Base-by-base conservation (phyloP, 2,797 vertebrate genomes). In the Acipenser transmontanus region DNA sequence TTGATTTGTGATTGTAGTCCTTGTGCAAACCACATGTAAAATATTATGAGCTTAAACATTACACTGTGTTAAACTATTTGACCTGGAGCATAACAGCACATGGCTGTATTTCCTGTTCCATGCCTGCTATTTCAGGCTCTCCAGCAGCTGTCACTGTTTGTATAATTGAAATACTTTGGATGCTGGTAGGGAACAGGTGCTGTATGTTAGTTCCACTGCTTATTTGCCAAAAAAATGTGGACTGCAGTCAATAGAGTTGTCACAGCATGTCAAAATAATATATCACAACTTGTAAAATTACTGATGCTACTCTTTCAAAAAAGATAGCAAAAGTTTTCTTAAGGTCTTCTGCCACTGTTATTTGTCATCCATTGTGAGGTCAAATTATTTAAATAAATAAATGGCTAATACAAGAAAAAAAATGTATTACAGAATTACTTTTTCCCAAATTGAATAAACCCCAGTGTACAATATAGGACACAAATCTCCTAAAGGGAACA, bases 141-240 rank as follows among this genome's bases (percentile, higher is more conserved):
- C 72, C 79, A 80, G 75, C 85, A 92, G 84, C 85, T 92, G 87
- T 87, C 79, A 75, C 71, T 85, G 80, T 85, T 86, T 34, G 68
- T 86, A 73, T n/a, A 47, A 78, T 78, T 83, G 80, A 89, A 83
- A 84, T 77, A 77, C 70, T 83, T 80, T 84, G 76, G 75, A 69
- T 71, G 59, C 72, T 66, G 72, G 77, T 79, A 74, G 75, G 77
- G 75, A 91, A 81, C 86, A 91, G 85, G 84, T 91, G 83, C 77
- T 83, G 67, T 73, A 6, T 73, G 76, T 89, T 89, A 85, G 76
- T 78, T 83, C 78, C 82, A 78, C 78, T 73, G 47, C 71, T 82
- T 80, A 74, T 69, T 72, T 62, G 17, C 60, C 34, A 81, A 71
- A 47, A 17, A 61, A 72, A 78, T 77, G 63, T 66, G 67, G 70